phyloP scores from a whole-genome alignment of 2,797 vertebrate genomes.

The Ctenosaura bakeri region DNA sequence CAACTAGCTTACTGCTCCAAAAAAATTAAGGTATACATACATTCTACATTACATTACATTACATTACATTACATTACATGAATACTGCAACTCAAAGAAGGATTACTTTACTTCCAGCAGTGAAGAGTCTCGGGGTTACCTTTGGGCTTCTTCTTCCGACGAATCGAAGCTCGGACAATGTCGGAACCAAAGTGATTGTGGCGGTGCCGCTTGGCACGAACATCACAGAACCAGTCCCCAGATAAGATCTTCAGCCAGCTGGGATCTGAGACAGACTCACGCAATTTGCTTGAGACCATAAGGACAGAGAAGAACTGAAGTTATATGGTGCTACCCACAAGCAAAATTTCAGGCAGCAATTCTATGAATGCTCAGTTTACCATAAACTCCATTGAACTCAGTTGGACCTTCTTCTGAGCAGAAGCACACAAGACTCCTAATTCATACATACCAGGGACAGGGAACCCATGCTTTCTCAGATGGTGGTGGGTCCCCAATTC shows the following conservation, averaged over 20 bases:
- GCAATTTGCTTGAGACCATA: slow-evolving; percentile 82
- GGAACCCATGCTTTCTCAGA: not conserved
- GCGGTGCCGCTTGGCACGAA: slow-evolving; percentile 84
- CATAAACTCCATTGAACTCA: not conserved
- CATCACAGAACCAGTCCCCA: slow-evolving; percentile 92
- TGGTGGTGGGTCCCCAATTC: not conserved
- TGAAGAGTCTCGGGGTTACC: slow-evolving; percentile 75
- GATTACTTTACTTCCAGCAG: not conserved
- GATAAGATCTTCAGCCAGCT: slow-evolving; percentile 83
- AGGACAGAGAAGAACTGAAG: not conserved
- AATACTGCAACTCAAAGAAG: not conserved
- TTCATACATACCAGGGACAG: not conserved
- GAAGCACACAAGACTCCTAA: not conserved
- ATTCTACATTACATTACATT: not conserved
- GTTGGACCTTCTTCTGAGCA: not conserved
- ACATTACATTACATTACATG: not conserved
- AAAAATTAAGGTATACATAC: not conserved
- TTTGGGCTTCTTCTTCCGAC: slow-evolving; percentile 84
- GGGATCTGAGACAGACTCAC: slow-evolving; percentile 83
- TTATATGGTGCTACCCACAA: not conserved
- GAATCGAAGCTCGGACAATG: slow-evolving; percentile 90
- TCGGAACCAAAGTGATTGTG: slow-evolving; percentile 81
- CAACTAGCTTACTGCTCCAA: not conserved
- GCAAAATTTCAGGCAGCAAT: not conserved
- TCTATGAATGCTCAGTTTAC: not conserved